Evolutionary conservation across 1,140 invertebrate genomes (phyloP), one percentile per base, ranked within the genome.

Genomic region (Cyclina sinensis): DNA sequence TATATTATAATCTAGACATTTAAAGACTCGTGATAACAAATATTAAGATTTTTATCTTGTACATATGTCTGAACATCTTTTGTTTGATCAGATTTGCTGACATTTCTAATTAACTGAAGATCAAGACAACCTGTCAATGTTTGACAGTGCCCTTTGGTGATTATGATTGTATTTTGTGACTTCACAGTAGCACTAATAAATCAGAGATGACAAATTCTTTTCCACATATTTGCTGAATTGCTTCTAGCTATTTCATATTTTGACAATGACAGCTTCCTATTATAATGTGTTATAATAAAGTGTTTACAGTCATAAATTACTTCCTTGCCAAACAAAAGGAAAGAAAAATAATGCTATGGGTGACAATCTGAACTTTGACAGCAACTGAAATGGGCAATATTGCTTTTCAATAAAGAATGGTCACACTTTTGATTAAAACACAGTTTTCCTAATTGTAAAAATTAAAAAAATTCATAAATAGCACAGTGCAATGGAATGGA

Each of bases 401-500:
- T n/a, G n/a, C n/a, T n/a, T 18, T 57, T 3, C 14, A 57, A 18
- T 21, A 18, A 11, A 62, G 1, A 27, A n/a, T 62, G 5, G 1
- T 62, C 57, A 62, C 57, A 62, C 57, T 62, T 62, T 62, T 62
- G 57, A 62, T 62, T 62, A 9, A 27, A 62, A n/a, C 3, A 30
- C 9, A 11, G 30, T 70, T 3, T 21, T 2, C 21, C 1, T 32
- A 21, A n/a, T 37, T 70, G 65, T 70, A 9, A 62, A 14, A 4
- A 57, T 57, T 57, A 57, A 18, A 27, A 62, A 62, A 27, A 62
- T 62, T 9, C 21, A 9, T 5, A 37, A 70, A 37, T 70, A 70
- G 35, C 65, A 70, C 65, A 70, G 37, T 30, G 12, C 21, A 65
- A 70, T n/a, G 65, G 35, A 70, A 70, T 70, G 35, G 37, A 70